Conservation (phyloP, 1,140 invertebrate genomes). For the Tetragnatha versicolor region DNA sequence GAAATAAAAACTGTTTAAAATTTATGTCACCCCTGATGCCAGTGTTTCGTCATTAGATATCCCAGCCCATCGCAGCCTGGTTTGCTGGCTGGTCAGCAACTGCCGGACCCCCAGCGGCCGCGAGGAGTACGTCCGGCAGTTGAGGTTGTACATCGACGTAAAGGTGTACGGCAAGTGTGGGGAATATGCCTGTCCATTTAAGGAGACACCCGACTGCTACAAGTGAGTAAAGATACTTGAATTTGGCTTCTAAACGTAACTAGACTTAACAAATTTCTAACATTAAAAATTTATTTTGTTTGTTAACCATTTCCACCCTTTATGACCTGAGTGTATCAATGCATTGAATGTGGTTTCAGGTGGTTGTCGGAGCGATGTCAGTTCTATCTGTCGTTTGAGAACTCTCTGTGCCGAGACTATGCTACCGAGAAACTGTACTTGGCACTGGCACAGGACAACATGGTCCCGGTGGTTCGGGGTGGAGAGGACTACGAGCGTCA, state of each 20-base stretch:
- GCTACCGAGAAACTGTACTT: slow-evolving; percentile 62
- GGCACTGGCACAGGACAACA: slow-evolving; percentile 58
- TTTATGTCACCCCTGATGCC: too few species aligned
- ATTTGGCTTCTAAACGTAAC: too few species aligned
- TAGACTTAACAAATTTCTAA: too few species aligned
- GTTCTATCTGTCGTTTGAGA: slow-evolving; percentile 65
- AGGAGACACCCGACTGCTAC: slow-evolving; percentile 53
- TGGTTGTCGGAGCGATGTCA: slow-evolving; percentile 58
- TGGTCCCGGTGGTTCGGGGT: slow-evolving; percentile 65
- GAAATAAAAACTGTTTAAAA: too few species aligned
- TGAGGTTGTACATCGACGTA: slow-evolving; percentile 65
- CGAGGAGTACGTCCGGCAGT: slow-evolving; percentile 62
- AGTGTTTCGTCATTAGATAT: too few species aligned
- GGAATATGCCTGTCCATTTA: slow-evolving; percentile 56
- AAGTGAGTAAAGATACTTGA: too few species aligned
- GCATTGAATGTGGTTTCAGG: too few species aligned
- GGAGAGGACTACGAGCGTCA: slow-evolving; percentile 59
- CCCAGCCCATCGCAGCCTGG: too few species aligned
- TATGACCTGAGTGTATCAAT: not conserved
- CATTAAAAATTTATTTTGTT: too few species aligned
- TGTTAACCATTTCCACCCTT: too few species aligned
- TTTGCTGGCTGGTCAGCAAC: slow-evolving; percentile 66
- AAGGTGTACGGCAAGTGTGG: slow-evolving; percentile 69
- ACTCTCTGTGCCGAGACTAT: slow-evolving; percentile 63
- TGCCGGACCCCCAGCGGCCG: slow-evolving; percentile 64